Evolutionary conservation across 2,888 invertebrate genomes (phyloP), one percentile per base, ranked within the genome.

Genomic region (Baronia brevicornis): DNA sequence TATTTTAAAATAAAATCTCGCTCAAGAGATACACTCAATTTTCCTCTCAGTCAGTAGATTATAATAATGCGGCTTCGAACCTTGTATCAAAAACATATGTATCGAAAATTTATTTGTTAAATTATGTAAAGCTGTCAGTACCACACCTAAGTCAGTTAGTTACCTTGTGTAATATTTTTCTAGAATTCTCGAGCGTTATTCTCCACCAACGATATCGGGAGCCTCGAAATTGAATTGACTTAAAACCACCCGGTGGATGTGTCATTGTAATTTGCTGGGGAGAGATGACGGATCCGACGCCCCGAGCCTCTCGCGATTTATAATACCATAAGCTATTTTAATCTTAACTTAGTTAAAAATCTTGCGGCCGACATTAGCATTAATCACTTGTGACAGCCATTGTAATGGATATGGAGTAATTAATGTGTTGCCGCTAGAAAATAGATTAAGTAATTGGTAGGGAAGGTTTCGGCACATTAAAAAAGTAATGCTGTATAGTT

Each of bases 291-390:
- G 78, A 80, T 79, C 69, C 73, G 52, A 57, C 60, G 68, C 79
- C 71, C 62, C 53, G 60, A 63, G 73, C 74, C 43, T 48, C 51
- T 35, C 58, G 57, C 58, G 59, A 67, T 73, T 71, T 70, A 71
- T 71, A 74, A 74, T 75, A 75, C 77, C 74, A 66, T 77, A 69
- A 84, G 84, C 84, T 78, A 80, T 79, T 80, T 82, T 84, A 82
- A 80, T 82, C 80, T 80, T 78, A 80, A 84, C 79, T 82, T 74
- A 75, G 79, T 82, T 82, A 84, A 84, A 82, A 82, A 82, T 82
- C 82, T 82, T 78, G 77, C 79, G 70, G 64, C 74, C 71, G 63
- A 74, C 75, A 70, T 77, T 74, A 72, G 60, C 80, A 80, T 82
- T 80, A 79, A 82, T 84, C 84, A 82, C 65, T 73, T 69, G 67